Evolutionary conservation across 1,140 invertebrate genomes (phyloP), one percentile per base, ranked within the genome.

Genomic region (Limonius californicus): DNA sequence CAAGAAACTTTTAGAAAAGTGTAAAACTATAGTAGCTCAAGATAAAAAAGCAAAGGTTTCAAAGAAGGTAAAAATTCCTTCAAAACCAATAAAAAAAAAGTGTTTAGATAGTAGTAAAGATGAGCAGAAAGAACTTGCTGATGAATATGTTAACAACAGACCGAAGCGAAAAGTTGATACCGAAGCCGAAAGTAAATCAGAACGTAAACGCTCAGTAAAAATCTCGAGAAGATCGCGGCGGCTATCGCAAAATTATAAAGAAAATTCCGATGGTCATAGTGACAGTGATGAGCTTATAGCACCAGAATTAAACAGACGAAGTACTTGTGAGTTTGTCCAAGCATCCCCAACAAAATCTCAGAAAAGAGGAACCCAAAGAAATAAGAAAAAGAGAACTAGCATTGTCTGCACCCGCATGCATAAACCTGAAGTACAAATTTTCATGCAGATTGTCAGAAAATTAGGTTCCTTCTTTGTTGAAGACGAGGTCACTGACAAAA

Each of bases 401-500:
- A 76, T 76, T 18, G 74, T 75, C 8, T 76, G 74, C 62, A 74
- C 74, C 4, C 69, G 72, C 43, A 62, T 74, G 55, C 73, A 73
- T 56, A 66, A 59, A 14, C 8, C 55, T 18, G 71, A 76, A 59
- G 66, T 73, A 20, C 50, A 69, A 54, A 57, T 66, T 50, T 59
- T 76, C 55, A 57, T 62, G 32, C 65, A 80, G 72, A 76, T 79
- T 58, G 72, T 84, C 12, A 75, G 73, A 50, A 74, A 77, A 65
- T 63, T 84, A 43, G 79, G 80, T 30, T 68, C 70, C 21, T 80
- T 83, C 68, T 64, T 73, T 9, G 56, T 82, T 54, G 80, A 82
- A 70, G 70, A 76, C 20, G 76, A 71, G 27, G 82, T 83, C 8
- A 79, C 70, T 45, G 70, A 70, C 18, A 75, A 71, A 19, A 84